Evolutionary conservation across 2,113 vertebrate species (phyloP), one percentile per base, ranked within the genome.

Genomic region (Crocuta crocuta): DNA sequence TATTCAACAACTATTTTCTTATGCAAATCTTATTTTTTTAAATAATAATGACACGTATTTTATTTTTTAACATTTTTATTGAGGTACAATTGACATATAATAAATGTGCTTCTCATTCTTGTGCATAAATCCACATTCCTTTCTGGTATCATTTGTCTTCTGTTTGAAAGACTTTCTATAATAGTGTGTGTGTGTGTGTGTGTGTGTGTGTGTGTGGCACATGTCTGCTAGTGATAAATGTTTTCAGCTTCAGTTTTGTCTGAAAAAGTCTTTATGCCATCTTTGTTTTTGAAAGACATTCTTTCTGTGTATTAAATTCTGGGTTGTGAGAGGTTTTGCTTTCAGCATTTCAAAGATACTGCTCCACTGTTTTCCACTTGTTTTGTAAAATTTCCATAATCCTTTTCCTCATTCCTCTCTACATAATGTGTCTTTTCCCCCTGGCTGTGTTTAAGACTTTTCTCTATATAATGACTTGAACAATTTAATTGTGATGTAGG

Each of bases 31-130:
- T 73, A 80, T 86, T 86, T 39, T 39, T 39, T 39, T 39, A 39
- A 39, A 39, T 39, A 39, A 39, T 66, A 61, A 4, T 10, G 81
- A 70, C 0, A 48, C 0, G 7, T 66, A n/a, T 84, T 89, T 95
- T 58, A 91, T 61, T 93, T 96, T 90, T 80, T 78, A 61, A 71
- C 45, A 45, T 28, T 82, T 82, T 43, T 63, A 76, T 35, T 82
- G 39, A 94, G 21, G 55, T 95, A 28, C 71, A 66, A 89, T 50
- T 91, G 39, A 80, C 33, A 48, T 65, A 17, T n/a, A 80, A 48
- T 74, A 91, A 85, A 89, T 73, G 10, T 55, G 17, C 16, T 89
- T 19, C 73, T 74, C 48, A 82, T 76, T 58, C 7, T 35, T 87
- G 8, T 48, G 16, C 6, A 7, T 39, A 68, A 7, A 45, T 83